Base-by-base conservation (phyloP, 2,888 invertebrate species). In the Mesochorus sp. region DNA sequence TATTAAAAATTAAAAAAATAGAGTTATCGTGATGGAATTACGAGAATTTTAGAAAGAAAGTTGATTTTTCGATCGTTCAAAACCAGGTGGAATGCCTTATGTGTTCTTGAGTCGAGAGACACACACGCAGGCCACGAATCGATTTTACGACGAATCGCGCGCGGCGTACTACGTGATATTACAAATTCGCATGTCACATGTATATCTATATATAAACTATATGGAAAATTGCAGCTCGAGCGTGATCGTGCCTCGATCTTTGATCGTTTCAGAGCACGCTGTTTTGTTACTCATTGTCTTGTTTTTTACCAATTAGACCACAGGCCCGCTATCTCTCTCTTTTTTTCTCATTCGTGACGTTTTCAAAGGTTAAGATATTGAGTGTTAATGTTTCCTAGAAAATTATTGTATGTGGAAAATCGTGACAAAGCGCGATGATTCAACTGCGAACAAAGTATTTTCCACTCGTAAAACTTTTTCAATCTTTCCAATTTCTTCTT, bases 121-220 rank as follows among this genome's bases (percentile, higher is more conserved):
- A 39, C 14, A n/a, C 39, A 55, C 5, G 42, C n/a, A 24, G 59
- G 14, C 44, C 24, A 26, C 24, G 26, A 26, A 71, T 76, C 70
- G 76, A 76, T 76, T 76, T 71, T 51, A 10, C 62, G n/a, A 5
- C 17, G 59, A 53, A 67, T 67, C 39, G 59, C 49, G 6, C n/a
- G 10, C 17, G 10, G 55, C 42, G 39, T 21, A 24, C 6, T 42
- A 49, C 31, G 19, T 19, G 49, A 10, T 49, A 49, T 49, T 10
- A 66, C 47, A 26, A 57, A 53, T 17, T 10, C 39, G 51, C 44
- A n/a, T 44, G 17, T 8, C 3, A 21, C 6, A n/a, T 21, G 21
- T 39, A 10, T 8, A 10, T 34, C n/a, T 47, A 31, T 3, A 49
- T 3, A 47, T 14, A 55, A 39, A 17, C 37, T 6, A 12, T 17